Percentiles rank a stretch among this genome's conserved stretches.
Evolutionary conservation across 2,113 vertebrate genomes (phyloP).

Genomic region (Rhea americana): DNA sequence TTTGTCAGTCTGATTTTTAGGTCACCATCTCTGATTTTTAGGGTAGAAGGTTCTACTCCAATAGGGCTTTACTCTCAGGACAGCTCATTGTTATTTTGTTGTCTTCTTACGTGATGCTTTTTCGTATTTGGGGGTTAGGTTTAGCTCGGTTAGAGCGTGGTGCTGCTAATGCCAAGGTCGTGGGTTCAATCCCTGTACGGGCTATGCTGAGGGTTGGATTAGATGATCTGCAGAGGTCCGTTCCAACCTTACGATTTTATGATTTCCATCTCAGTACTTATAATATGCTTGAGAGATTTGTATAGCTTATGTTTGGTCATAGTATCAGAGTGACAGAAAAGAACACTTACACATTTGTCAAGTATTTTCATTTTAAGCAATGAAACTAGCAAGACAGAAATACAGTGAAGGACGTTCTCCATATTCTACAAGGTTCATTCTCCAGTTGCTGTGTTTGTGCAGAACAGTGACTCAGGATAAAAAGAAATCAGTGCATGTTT

Average conservation of each 20-base stretch:
- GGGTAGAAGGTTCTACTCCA: neutral
- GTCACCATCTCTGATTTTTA: neutral
- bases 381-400: accelerated
- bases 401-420: neutral
- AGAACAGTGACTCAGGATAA: neutral
- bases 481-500: neutral
- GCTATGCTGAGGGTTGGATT: too few species aligned
- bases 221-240: too few species aligned
- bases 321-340: neutral
- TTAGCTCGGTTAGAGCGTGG: too few species aligned
- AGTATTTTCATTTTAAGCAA: neutral
- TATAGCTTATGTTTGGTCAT: neutral
- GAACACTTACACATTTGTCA: neutral
- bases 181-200: too few species aligned
- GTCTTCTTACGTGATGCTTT: neutral
- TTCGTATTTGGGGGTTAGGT: neutral
- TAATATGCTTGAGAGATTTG: neutral
- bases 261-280: neutral
- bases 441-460: neutral
- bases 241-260: too few species aligned
- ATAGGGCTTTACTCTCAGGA: neutral
- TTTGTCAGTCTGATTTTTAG: neutral
- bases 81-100: neutral
- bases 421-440: neutral
- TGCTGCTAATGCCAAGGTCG: too few species aligned